Base-by-base conservation (phyloP, 2,888 invertebrate species). In the Trileptium ribeirensis region DNA sequence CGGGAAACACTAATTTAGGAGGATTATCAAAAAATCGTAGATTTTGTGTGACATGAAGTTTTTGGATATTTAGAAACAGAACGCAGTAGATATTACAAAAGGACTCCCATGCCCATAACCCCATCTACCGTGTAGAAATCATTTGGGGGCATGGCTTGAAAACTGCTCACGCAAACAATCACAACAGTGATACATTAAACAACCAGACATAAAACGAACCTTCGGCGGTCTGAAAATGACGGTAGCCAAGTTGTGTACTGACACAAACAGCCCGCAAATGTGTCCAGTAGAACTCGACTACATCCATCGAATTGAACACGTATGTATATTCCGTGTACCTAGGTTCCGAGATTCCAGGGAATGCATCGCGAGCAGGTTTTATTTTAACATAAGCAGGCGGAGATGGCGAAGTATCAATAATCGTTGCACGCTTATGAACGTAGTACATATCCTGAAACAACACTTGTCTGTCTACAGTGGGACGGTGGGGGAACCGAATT, bases 181-280 rank as follows among this genome's bases (percentile, higher is more conserved):
- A 19, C 19, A 64, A 64, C 19, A 64, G 19, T 64, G n/a, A 24
- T 24, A 64, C 19, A 64, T 24, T n/a, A 64, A 64, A 64, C 64
- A 64, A n/a, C 64, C n/a, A 64, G n/a, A 64, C 64, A 64, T 64
- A 64, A 64, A 64, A 64, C 19, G 19, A 19, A 70, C 70, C 70
- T 36, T 75, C 77, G 15, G 34, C 36, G n/a, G 39, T 37, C 2
- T 24, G 2, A n/a, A 29, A 2, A 33, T 75, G 36, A 24, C 37
- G 31, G 29, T 38, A 38, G 2, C 77, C 77, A 2, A 75, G n/a
- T 39, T 75, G 77, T 34, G 77, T 75, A 36, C 77, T 75, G 39
- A 75, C 8, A 36, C 77, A 75, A 39, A 75, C 77, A 24, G 77
- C 77, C n/a, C 77, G 34, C 77, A 75, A 75, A 75, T 75, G 77